These are phyloP conservation scores for Aporophyla nigra DNA, from an alignment of 2,888 invertebrate species.

Conservation along the genomic window DNA sequence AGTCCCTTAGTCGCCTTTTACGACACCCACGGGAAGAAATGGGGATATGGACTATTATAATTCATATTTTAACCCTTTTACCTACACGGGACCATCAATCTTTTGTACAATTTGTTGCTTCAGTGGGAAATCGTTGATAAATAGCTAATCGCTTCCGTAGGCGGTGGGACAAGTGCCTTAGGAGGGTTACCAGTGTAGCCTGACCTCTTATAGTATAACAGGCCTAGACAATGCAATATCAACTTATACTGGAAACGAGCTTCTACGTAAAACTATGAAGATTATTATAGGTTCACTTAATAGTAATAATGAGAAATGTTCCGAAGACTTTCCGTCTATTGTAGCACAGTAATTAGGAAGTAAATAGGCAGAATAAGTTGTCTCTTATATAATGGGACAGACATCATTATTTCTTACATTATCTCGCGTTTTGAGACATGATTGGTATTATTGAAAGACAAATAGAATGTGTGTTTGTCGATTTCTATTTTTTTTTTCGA, in stretches of 20 bases:
- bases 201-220: neutral
- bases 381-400: conserved; percentile 9
- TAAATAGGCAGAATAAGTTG: conserved; percentile 25
- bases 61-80: neutral
- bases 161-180: neutral
- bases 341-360: conserved; percentile 21
- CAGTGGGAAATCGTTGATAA: neutral
- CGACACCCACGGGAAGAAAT: no score
- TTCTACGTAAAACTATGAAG: conserved; percentile 10
- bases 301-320: conserved; percentile 44
- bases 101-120: neutral
- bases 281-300: conserved; percentile 28
- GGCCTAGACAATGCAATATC: neutral
- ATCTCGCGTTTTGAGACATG: neutral
- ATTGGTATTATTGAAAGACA: neutral
- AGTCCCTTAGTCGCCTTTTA: no score
- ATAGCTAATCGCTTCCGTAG: neutral
- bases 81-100: neutral
- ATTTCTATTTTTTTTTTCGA: neutral
- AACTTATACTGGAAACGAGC: neutral
- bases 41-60: no score
- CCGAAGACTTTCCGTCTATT: conserved; percentile 21
- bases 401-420: conserved; percentile 6
- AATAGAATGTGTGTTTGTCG: neutral
- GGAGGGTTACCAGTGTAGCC: accelerated